phyloP scores from a whole-genome alignment of 2,113 vertebrate genomes.

The Oncorhynchus mykiss region DNA sequence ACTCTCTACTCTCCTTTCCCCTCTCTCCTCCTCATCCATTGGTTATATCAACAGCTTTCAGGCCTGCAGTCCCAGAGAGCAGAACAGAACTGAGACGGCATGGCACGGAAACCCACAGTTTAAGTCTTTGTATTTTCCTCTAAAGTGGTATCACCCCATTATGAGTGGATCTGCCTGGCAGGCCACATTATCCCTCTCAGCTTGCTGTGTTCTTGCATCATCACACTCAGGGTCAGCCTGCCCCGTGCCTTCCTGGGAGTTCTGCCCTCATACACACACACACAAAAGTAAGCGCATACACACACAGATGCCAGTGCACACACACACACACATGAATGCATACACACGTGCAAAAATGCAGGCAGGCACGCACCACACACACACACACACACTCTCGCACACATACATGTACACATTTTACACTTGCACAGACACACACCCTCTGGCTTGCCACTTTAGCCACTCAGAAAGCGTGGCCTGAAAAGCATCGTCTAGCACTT shows the following conservation, averaged over 20 bases:
- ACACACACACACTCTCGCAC: background rate
- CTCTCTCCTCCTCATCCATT: no score
- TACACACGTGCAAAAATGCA: background rate
- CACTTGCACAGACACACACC: background rate
- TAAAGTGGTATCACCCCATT: background rate
- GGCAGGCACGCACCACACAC: background rate
- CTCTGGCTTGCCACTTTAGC: background rate
- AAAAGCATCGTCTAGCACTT: background rate
- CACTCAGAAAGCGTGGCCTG: background rate
- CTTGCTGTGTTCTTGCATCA: slow-evolving; percentile 3
- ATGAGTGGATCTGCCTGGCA: background rate
- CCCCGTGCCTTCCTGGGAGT: background rate
- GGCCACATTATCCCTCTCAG: slow-evolving; percentile 3
- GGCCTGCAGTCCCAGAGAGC: background rate
- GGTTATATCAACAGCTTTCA: slow-evolving; percentile 1
- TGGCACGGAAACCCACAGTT: background rate
- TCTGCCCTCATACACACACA: background rate
- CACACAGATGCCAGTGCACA: background rate
- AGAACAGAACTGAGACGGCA: background rate
- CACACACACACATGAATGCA: background rate
- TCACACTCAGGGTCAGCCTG: background rate
- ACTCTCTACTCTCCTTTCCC: background rate
- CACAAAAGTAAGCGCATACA: background rate
- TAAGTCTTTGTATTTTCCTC: background rate
- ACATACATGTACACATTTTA: background rate